A percentile compares a stretch with the other conserved stretches of the same genome.
Evolutionary conservation across 2,113 vertebrate species (phyloP).

Genomic region (Rutilus rutilus): DNA sequence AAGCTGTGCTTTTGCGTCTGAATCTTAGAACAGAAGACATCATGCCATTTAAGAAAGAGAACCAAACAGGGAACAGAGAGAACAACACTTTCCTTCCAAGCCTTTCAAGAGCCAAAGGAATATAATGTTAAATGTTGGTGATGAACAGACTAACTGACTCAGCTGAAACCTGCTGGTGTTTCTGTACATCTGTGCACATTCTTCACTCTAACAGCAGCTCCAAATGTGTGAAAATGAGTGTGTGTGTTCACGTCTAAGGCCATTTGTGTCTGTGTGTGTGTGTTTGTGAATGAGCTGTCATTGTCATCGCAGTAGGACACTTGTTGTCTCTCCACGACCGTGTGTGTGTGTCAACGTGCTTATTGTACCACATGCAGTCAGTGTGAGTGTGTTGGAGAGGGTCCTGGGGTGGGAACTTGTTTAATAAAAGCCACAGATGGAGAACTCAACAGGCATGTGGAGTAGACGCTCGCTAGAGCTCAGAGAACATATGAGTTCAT

Average conservation of each 20-base stretch:
- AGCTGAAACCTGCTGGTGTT: not conserved
- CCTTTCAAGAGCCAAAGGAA: not conserved
- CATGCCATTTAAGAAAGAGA: not conserved
- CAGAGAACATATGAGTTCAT: conserved; percentile 34
- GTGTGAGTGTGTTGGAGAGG: conserved; percentile 50
- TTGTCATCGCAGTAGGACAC: conserved; percentile 75
- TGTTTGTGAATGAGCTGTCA: conserved; percentile 62
- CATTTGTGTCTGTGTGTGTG: conserved; percentile 36
- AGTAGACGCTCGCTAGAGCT: conserved; percentile 54
- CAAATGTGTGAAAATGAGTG: not conserved
- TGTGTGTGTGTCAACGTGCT: conserved; percentile 65
- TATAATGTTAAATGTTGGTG: not conserved
- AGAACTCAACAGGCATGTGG: conserved; percentile 65
- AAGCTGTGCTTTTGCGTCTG: not conserved
- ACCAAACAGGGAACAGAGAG: not conserved
- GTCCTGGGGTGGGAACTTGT: conserved; percentile 69
- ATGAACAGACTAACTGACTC: not conserved
- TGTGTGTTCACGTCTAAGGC: not conserved
- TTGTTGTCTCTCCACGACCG: conserved; percentile 69
- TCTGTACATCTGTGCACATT: not conserved
- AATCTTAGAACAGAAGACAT: not conserved
- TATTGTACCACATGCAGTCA: conserved; percentile 66
- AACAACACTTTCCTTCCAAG: not conserved
- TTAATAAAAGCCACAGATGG: conserved; percentile 76
- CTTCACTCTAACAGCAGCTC: too few relatives aligned